Percentiles rank a stretch among this genome's conserved stretches.
These are phyloP conservation scores for Manduca sexta DNA, from an alignment of 1,140 invertebrate species.

Conservation along the genomic window DNA sequence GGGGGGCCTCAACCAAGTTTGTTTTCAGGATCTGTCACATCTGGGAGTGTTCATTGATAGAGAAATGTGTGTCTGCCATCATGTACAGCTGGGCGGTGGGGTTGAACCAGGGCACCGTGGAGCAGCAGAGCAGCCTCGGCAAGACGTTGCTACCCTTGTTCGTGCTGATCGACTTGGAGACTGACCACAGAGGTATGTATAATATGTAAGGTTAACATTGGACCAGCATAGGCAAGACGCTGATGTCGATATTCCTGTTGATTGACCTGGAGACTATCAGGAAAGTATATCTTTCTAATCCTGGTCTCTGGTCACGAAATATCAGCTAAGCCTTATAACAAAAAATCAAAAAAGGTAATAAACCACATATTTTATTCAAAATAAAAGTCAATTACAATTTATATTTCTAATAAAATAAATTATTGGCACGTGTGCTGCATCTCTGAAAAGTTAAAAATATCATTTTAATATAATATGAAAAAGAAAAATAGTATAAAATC, in stretches of 20 bases:
- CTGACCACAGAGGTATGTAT: slow-evolving; percentile 36
- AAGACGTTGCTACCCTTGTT: slow-evolving; percentile 67
- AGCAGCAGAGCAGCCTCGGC: slow-evolving; percentile 46
- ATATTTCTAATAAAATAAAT: too few relatives aligned
- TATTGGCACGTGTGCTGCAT: slow-evolving; percentile 15
- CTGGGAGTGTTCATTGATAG: slow-evolving; percentile 73
- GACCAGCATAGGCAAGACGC: too few relatives aligned
- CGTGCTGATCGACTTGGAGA: slow-evolving; percentile 66
- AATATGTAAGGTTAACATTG: too few relatives aligned
- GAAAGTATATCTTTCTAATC: too few relatives aligned
- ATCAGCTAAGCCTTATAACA: too few relatives aligned
- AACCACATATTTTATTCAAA: background rate
- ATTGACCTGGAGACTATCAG: too few relatives aligned
- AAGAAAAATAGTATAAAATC: too few relatives aligned
- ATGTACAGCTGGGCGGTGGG: slow-evolving; percentile 71
- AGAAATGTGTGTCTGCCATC: slow-evolving; percentile 62
- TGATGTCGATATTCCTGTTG: too few relatives aligned
- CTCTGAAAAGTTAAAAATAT: slow-evolving; percentile 15
- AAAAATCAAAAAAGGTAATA: background rate
- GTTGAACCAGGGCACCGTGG: slow-evolving; percentile 47
- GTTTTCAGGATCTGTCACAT: slow-evolving; percentile 56
- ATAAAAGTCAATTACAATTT: too few relatives aligned
- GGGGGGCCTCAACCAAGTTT: too few relatives aligned
- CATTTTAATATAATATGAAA: slow-evolving; percentile 1
- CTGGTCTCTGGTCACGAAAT: too few relatives aligned